Base-by-base conservation (phyloP, 1,140 invertebrate species). In the Penaeus indicus region DNA sequence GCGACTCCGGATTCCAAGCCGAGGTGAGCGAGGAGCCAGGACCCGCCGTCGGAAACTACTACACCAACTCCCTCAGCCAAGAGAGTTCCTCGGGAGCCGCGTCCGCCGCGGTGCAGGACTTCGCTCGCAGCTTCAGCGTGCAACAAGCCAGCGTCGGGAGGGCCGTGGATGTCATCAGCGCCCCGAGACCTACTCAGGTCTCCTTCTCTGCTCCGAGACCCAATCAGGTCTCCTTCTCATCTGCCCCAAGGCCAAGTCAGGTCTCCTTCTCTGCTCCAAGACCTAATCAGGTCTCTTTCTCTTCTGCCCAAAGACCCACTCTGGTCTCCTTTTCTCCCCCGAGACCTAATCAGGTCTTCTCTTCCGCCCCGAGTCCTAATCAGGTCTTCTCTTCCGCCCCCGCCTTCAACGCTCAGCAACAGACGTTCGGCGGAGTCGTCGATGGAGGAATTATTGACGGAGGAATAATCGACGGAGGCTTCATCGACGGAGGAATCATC, bases 1-100 rank as follows among this genome's bases (percentile, higher is more conserved):
- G 72, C 25, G 72, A 75, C 72, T 75, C 72, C 21, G 72, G 72
- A 5, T 75, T 75, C 25, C 27, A 32, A 27, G 72, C 72, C 16
- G 25, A 75, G n/a, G 72, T 75, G 21, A 75, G 72, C 72, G 72
- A 75, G 42, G 72, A 75, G 42, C 72, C 72, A 25, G 72, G 72
- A 19, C 27, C 27, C 72, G 21, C 72, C 72, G 72, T 75, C 25
- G 72, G 42, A 27, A 38, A 27, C 72, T 32, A 38, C 16, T 75
- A 75, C 72, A 18, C 27, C 72, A 75, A 75, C 25, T 75, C 72
- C 22, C 72, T 75, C n/a, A 75, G 72, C 72, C 72, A 25, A 13
- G 72, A 75, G 21, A 54, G 54, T 8, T 19, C 72, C n/a, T 22
- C 72, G 19, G 72, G 42, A 5, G 42, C 22, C 67, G 67, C 16